A percentile compares a stretch with the other conserved stretches of the same genome.
Evolutionary conservation across 2,113 vertebrate species (phyloP).

Genomic region (Lipophrys pholis): DNA sequence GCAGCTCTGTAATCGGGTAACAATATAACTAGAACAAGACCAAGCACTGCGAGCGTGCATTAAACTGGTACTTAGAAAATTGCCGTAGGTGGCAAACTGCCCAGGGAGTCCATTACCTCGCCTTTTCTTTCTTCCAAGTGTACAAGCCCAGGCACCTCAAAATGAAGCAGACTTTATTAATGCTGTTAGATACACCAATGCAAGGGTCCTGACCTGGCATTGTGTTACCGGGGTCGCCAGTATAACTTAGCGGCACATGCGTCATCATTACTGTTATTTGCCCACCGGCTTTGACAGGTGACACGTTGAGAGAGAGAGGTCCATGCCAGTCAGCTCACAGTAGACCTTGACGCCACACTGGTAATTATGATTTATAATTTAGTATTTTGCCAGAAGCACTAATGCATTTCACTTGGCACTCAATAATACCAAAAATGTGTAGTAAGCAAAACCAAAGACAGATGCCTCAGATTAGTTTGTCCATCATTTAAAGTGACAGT

Average conservation of each 20-base stretch:
- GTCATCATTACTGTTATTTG: not conserved
- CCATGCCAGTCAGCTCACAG: not conserved
- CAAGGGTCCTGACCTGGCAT: no score
- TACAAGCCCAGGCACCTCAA: not conserved
- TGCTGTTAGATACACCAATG: not conserved
- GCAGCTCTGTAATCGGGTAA: constrained; percentile 19
- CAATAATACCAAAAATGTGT: not conserved
- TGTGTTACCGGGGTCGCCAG: not conserved
- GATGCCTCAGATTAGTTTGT: not conserved
- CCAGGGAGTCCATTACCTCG: not conserved
- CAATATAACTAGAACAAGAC: constrained; percentile 9
- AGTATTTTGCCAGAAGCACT: not conserved
- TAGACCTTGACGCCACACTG: not conserved
- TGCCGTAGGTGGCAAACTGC: not conserved
- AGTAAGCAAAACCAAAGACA: not conserved
- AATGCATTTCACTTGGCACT: not conserved
- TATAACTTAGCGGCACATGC: not conserved
- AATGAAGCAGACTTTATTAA: not conserved
- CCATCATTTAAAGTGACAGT: not conserved
- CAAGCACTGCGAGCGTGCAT: not conserved
- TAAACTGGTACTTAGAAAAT: constrained; percentile 1
- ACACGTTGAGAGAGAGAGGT: not conserved
- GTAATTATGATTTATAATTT: not conserved
- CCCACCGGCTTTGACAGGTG: not conserved
- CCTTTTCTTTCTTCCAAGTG: not conserved